Conservation (phyloP, 2,888 invertebrate species). For the Tineola bisselliella region DNA sequence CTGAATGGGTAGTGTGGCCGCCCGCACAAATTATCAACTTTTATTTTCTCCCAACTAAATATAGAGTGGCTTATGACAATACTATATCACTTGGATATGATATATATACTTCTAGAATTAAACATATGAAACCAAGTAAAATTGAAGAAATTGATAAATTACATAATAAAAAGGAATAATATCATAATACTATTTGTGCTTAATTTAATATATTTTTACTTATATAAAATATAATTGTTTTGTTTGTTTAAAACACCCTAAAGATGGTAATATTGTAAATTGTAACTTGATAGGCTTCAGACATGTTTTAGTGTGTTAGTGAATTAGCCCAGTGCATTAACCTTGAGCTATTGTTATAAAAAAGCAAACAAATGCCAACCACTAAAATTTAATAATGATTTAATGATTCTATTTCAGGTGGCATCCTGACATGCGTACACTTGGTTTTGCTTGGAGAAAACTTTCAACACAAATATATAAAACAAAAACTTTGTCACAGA, state of each 20-base stretch:
- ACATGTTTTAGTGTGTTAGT: too few relatives aligned
- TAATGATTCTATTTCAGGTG: background rate
- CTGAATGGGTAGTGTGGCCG: slow-evolving; percentile 94
- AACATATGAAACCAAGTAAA: slow-evolving; percentile 57
- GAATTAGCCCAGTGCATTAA: slow-evolving; percentile 1
- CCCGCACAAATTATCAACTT: slow-evolving; percentile 94
- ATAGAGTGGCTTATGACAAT: slow-evolving; percentile 88
- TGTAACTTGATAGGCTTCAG: too few relatives aligned
- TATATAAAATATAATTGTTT: background rate
- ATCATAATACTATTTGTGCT: too few relatives aligned
- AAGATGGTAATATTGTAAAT: too few relatives aligned
- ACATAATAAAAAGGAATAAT: background rate
- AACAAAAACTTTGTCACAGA: slow-evolving; percentile 27
- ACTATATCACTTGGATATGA: slow-evolving; percentile 87
- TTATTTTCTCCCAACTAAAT: slow-evolving; percentile 82
- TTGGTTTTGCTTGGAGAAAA: slow-evolving; percentile 41
- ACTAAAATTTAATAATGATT: too few relatives aligned
- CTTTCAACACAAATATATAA: slow-evolving; percentile 32
- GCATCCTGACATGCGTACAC: slow-evolving; percentile 31
- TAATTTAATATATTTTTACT: background rate
- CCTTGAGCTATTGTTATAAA: background rate
- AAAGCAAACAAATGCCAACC: background rate
- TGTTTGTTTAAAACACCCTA: too few relatives aligned
- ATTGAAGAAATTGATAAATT: slow-evolving; percentile 11
- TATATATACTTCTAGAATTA: slow-evolving; percentile 83